Conservation (phyloP, 2,888 invertebrate species). For the Graphium colonna region DNA sequence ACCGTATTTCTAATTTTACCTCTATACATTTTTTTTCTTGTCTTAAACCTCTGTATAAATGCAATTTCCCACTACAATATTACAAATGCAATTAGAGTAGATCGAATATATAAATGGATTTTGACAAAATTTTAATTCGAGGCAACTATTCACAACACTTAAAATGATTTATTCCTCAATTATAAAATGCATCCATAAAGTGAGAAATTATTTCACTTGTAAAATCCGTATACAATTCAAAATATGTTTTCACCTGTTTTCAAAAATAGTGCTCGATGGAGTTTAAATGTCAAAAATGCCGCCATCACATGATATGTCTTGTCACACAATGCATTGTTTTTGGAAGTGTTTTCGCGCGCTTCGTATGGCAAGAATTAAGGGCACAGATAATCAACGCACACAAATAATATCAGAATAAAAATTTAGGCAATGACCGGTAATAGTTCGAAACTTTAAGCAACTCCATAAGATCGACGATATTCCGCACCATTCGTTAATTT, state of each 20-base stretch:
- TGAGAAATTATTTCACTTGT: constrained; percentile 38
- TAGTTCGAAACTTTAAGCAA: constrained; percentile 56
- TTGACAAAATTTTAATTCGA: constrained; percentile 7
- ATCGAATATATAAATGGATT: not conserved
- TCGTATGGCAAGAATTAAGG: constrained; percentile 63
- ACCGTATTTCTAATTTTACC: constrained; percentile 16
- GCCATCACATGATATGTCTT: constrained; percentile 72
- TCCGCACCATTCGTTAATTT: constrained; percentile 72
- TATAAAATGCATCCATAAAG: constrained; percentile 16
- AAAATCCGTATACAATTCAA: constrained; percentile 38
- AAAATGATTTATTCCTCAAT: constrained; percentile 10
- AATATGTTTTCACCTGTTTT: constrained; percentile 28
- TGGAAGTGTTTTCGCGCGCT: constrained; percentile 34
- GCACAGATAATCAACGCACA: constrained; percentile 59
- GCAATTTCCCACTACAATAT: constrained; percentile 9
- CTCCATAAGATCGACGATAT: constrained; percentile 70
- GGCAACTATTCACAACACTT: constrained; percentile 22
- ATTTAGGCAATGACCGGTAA: constrained; percentile 64
- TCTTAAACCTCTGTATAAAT: constrained; percentile 10
- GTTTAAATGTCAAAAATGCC: constrained; percentile 37
- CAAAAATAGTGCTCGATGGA: constrained; percentile 46
- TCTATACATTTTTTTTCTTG: constrained; percentile 7
- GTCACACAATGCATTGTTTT: constrained; percentile 49
- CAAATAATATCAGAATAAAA: constrained; percentile 67
- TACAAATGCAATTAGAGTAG: constrained; percentile 16